Base-by-base conservation (phyloP, 2,888 invertebrate species). In the Lycia hirtaria region DNA sequence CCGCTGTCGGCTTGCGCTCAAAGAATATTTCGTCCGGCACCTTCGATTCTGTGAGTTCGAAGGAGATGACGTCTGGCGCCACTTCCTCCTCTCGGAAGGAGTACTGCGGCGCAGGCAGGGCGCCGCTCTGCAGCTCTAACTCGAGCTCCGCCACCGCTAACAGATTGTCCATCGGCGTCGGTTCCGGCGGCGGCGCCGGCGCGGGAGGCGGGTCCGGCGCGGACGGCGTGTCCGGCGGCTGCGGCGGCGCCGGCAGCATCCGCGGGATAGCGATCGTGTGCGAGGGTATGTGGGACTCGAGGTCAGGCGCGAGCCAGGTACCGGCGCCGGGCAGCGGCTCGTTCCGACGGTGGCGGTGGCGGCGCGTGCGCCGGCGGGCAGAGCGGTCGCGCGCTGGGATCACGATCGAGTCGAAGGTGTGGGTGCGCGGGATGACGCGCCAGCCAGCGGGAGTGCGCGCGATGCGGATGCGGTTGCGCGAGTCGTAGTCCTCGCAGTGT, bases 401-500 rank as follows among this genome's bases (percentile, higher is more conserved):
- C 3, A 47, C 47, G 78, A 93, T 85, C 75, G 91, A 77, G 92
- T 92, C 83, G 83, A 88, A 87, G 79, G 87, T 93, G 80, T 95
- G 95, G 45, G 96, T 96, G 81, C 51, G 85, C 69, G 40, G 97
- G 87, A 95, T 96, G 56, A 96, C 96, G 59, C 95, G 94, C 97
- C 97, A 97, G 73, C 97, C 96, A 81, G 94, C 93, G 37, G 95
- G 93, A 17, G 96, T 96, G 81, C 96, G 96, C 69, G 96, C 96
- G 79, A 97, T 92, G 74, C 96, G 95, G 76, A 97, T 96, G 60
- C 97, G 95, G 88, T 97, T 97, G 58, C 96, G 93, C 82, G 95
- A 94, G 92, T 97, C 97, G 93, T 97, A 97, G 83, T 97, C 97
- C 87, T 97, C 97, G 90, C 96, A 96, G 85, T 95, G 94, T 72